These are phyloP conservation scores for Coelopa frigida DNA, from an alignment of 1,140 invertebrate genomes.

Conservation along the genomic window DNA sequence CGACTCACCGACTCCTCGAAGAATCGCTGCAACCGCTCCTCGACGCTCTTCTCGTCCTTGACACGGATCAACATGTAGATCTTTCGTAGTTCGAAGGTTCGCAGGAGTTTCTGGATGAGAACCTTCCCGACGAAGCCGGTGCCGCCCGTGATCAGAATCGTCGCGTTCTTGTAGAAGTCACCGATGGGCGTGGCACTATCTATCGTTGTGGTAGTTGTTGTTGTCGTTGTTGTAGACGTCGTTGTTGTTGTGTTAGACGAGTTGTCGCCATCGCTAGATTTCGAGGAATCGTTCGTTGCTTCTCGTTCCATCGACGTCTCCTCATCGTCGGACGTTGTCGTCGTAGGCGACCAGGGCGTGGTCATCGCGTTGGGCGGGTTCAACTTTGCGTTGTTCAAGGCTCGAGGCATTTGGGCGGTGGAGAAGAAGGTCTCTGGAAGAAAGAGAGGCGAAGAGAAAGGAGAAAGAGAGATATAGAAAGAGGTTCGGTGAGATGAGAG, in stretches of 20 bases:
- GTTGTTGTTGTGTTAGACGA: neutral
- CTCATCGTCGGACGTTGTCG: too few relatives aligned
- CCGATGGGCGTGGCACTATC: conserved; percentile 25
- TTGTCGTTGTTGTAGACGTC: neutral
- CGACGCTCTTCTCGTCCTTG: conserved; percentile 66
- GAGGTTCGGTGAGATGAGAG: too few relatives aligned
- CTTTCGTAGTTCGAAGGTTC: conserved; percentile 61
- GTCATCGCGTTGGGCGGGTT: too few relatives aligned
- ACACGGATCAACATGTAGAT: conserved; percentile 75
- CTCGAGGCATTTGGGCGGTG: too few relatives aligned
- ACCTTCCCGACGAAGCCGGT: conserved; percentile 87
- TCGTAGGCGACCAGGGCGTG: too few relatives aligned
- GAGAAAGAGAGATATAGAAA: too few relatives aligned
- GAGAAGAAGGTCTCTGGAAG: too few relatives aligned
- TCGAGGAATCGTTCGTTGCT: too few relatives aligned
- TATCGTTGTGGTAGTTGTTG: neutral
- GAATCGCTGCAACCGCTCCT: conserved; percentile 57
- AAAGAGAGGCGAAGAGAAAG: too few relatives aligned
- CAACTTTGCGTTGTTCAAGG: too few relatives aligned
- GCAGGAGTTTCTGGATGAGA: conserved; percentile 78
- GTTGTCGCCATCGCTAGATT: too few relatives aligned
- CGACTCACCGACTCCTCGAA: conserved; percentile 56
- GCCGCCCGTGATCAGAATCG: conserved; percentile 57
- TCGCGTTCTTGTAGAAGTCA: conserved; percentile 46
- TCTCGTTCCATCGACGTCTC: too few relatives aligned